Base-by-base conservation (phyloP, 2,797 vertebrate genomes). In the Semaprochilodus insignis region DNA sequence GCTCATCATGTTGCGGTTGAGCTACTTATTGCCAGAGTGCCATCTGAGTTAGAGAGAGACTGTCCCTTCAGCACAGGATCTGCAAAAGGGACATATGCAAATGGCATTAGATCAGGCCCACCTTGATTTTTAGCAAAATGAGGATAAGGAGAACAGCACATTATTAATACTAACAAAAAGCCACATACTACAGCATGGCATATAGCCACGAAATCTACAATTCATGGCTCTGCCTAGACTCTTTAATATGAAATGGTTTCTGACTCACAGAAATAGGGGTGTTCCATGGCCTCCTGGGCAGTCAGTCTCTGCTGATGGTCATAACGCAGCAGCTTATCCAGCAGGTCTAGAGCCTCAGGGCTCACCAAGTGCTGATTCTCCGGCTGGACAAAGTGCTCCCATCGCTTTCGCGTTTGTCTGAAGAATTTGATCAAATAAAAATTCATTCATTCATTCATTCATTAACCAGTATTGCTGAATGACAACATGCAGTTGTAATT, bases 251-350 rank as follows among this genome's bases (percentile, higher is more conserved):
- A 51, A 8, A 52, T 52, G 51, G 17, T 59, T n/a, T n/a, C 1
- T 1, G 16, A 87, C 94, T 92, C 13, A 95, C 94, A 98, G 93
- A 99, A 99, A 91, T 99, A 99, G 0, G 97, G 96, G 91, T 99
- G 97, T 79, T 97, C 97, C 97, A 99, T 99, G 0, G 97, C 98
- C 94, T 99, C 98, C 31, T 96, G 96, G 51, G 98, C 98, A 0
- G 97, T 99, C 93, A 99, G 92, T 91, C 98, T 96, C 95, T 98
- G 97, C 93, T 99, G 97, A 95, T 99, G 98, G 95, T 99, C 98
- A 0, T 99, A 99, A 87, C 97, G 96, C 95, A 99, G 96, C 83
- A 99, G 97, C 92, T 99, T 98, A 93, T 99, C 98, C 93, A 99
- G 95, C 88, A 99, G 95, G 88, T 99, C 97, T 88, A 99, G 93